Evolutionary conservation across 30 jellyfish, hydroid and myxozoan genomes (phyloP).

Genomic region (Aurelia coerulea): DNA sequence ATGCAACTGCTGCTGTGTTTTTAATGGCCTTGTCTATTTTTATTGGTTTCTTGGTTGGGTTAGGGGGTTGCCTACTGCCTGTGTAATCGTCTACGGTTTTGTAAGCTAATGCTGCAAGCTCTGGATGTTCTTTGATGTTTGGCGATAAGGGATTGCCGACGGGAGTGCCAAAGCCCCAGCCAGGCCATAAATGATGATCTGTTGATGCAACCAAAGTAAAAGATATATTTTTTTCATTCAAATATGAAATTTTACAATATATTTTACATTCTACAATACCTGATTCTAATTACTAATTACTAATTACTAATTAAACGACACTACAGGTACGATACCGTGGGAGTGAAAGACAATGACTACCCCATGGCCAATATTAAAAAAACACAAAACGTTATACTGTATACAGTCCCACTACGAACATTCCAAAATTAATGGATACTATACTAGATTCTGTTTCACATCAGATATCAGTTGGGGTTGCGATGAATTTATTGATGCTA

Average conservation of each 20-base stretch:
- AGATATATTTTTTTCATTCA: too few species aligned
- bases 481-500: too few species aligned
- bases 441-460: too few species aligned
- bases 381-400: too few species aligned
- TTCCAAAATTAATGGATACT: too few species aligned
- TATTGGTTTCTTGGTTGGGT: slow-evolving; percentile 46
- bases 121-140: slow-evolving; percentile 68
- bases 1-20: not conserved
- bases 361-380: too few species aligned
- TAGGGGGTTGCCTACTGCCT: slow-evolving; percentile 79
- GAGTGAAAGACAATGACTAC: too few species aligned
- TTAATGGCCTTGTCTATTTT: not conserved
- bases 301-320: too few species aligned
- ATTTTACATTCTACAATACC: not conserved
- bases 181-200: slow-evolving; percentile 87
- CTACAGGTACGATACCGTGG: too few species aligned
- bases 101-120: slow-evolving; percentile 72
- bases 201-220: not conserved
- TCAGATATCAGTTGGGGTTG: too few species aligned
- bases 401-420: too few species aligned
- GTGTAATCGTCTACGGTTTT: slow-evolving; percentile 54
- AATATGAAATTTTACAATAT: not conserved
- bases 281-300: not conserved
- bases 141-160: slow-evolving; percentile 82
- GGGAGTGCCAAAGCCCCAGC: slow-evolving; percentile 85